Conservation (phyloP, 2,888 invertebrate genomes). For the Leucoptera coffeella region DNA sequence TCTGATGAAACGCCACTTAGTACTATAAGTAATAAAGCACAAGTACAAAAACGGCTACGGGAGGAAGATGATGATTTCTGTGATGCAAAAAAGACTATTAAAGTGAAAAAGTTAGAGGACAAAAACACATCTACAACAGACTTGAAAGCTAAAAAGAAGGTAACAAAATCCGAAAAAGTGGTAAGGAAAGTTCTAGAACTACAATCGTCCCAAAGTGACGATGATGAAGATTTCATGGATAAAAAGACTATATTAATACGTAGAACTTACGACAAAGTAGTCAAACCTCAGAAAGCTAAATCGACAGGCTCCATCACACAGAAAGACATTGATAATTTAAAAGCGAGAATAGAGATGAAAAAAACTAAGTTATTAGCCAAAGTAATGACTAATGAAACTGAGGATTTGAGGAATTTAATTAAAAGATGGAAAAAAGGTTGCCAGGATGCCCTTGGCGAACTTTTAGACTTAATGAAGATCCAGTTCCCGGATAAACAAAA, state of each 20-base stretch:
- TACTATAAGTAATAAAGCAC: conserved; percentile 12
- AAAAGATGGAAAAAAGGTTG: conserved; percentile 51
- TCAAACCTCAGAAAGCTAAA: conserved; percentile 24
- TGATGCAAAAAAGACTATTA: conserved; percentile 9
- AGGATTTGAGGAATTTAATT: conserved; percentile 37
- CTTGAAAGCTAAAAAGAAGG: too few species aligned
- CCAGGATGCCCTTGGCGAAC: conserved; percentile 40
- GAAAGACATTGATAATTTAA: conserved; percentile 32
- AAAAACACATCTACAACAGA: conserved; percentile 13
- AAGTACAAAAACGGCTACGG: conserved; percentile 4
- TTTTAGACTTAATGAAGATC: conserved; percentile 33
- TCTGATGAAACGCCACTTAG: conserved; percentile 27
- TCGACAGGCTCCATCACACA: conserved; percentile 40
- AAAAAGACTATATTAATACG: conserved; percentile 27
- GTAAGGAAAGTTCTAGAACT: conserved; percentile 2
- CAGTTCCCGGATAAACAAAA: conserved; percentile 28
- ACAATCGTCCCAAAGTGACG: conserved; percentile 12
- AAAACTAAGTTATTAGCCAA: conserved; percentile 26
- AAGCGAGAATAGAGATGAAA: conserved; percentile 30
- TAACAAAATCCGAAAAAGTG: conserved; percentile 6
- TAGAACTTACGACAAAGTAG: conserved; percentile 27
- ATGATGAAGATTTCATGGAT: conserved; percentile 23
- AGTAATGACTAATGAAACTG: conserved; percentile 29
- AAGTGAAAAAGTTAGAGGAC: conserved; percentile 12
- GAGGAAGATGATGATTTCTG: conserved; percentile 15